phyloP scores from a whole-genome alignment of 2,797 vertebrate species.

The Myripristis murdjan region DNA sequence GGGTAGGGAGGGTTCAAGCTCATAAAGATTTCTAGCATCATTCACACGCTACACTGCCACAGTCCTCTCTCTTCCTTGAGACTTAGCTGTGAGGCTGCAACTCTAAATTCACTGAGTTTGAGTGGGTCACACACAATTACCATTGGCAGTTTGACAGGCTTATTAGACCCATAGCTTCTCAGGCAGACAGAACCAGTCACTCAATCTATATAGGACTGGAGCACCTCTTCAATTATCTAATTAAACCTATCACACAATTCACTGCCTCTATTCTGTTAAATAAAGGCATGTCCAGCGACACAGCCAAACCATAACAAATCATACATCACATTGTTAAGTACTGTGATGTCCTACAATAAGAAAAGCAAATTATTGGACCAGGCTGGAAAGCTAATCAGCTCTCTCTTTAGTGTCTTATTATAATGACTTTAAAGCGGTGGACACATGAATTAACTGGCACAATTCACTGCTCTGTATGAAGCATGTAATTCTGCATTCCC shows the following conservation, averaged over 20 bases:
- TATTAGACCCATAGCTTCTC: background rate
- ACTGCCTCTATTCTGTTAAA: no score
- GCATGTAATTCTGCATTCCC: background rate
- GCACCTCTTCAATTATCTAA: no score
- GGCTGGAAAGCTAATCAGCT: no score
- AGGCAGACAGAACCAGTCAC: background rate
- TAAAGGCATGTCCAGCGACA: no score
- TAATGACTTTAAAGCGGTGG: no score
- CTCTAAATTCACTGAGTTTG: conserved; percentile 5
- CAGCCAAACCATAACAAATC: no score
- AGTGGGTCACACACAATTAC: background rate
- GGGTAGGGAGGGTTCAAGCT: background rate
- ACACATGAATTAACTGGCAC: background rate
- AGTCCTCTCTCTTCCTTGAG: conserved; percentile 2
- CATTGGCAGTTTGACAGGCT: conserved; percentile 9
- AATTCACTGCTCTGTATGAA: background rate
- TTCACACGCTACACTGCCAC: conserved; percentile 23
- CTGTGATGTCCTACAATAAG: no score
- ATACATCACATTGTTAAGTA: no score
- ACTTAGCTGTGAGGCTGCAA: conserved; percentile 2
- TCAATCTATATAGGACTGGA: background rate
- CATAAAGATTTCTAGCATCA: conserved; percentile 15
- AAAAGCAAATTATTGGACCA: no score
- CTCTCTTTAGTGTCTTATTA: no score
- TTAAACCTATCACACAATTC: no score